phyloP scores from a whole-genome alignment of 2,888 invertebrate species.

The Heliconius charithonia region DNA sequence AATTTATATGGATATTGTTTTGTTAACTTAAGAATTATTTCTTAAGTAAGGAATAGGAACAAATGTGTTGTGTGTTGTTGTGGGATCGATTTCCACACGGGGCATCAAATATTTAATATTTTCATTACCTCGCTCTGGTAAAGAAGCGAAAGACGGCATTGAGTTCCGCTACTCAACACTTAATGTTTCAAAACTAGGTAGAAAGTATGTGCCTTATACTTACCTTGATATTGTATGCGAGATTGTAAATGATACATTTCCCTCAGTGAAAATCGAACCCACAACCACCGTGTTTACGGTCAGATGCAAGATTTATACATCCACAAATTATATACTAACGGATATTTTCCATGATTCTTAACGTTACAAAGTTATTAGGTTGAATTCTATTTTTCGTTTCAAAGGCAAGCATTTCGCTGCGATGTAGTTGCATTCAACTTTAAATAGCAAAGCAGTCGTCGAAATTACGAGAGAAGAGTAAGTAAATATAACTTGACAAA shows the following conservation, averaged over 20 bases:
- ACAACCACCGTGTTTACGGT: no score
- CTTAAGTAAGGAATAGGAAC: neutral
- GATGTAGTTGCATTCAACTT: neutral
- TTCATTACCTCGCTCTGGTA: neutral
- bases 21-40: neutral
- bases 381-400: neutral
- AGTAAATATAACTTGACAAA: neutral
- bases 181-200: neutral
- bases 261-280: no score
- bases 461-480: neutral
- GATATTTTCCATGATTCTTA: no score
- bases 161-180: neutral
- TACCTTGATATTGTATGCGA: no score
- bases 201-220: no score
- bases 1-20: neutral
- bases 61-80: neutral
- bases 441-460: neutral
- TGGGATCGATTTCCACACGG: neutral
- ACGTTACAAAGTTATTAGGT: no score
- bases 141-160: neutral
- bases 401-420: neutral
- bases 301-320: no score
- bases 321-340: no score
- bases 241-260: no score
- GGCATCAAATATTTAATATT: neutral